Conservation (phyloP, 1,140 invertebrate genomes). For the Propsilocerus akamusi region DNA sequence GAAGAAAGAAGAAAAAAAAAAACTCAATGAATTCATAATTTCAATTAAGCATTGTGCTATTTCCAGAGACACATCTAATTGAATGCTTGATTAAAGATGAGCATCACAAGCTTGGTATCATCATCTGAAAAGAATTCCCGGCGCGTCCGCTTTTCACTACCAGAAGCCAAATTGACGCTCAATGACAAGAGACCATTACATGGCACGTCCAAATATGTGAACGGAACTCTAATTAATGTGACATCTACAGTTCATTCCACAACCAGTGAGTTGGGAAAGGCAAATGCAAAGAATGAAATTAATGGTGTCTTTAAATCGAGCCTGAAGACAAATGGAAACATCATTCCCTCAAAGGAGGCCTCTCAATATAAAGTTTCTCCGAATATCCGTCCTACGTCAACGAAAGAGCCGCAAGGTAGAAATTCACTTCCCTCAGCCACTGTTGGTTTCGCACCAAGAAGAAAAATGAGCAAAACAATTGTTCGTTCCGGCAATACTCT, state of each 20-base stretch:
- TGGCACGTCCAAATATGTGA: neutral
- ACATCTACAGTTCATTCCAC: neutral
- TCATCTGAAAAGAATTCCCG: neutral
- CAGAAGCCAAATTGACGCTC: neutral
- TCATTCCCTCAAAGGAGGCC: neutral
- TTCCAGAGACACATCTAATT: too few relatives aligned
- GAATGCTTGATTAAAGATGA: constrained; percentile 1
- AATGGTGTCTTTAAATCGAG: too few relatives aligned
- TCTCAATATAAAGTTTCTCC: neutral
- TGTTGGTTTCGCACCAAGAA: neutral
- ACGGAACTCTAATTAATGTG: neutral
- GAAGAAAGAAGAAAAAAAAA: too few relatives aligned
- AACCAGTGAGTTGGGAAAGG: neutral
- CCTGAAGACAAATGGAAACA: neutral
- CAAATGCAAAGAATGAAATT: neutral
- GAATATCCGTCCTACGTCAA: neutral
- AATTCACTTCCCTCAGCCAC: neutral
- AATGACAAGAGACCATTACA: neutral
- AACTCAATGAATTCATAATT: too few relatives aligned
- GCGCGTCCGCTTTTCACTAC: neutral
- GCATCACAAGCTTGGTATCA: neutral
- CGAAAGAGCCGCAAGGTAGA: neutral
- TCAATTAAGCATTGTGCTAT: too few relatives aligned
- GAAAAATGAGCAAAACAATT: neutral
- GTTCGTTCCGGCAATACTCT: neutral